Conservation (phyloP, 1,140 invertebrate genomes). For the Temnothorax longispinosus region DNA sequence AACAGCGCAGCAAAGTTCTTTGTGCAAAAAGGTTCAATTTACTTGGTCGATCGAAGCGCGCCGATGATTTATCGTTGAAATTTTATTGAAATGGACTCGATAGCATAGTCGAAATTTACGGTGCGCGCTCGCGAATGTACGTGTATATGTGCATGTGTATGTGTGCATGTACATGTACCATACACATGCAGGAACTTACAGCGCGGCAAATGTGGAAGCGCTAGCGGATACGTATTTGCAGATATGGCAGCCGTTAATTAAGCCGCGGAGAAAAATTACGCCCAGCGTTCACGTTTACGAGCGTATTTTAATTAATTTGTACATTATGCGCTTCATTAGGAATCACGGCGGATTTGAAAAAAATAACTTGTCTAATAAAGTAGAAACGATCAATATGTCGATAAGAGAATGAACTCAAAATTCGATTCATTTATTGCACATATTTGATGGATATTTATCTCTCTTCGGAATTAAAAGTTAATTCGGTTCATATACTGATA, state of each 20-base stretch:
- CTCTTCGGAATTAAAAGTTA: neutral
- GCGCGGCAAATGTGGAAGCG: neutral
- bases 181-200: neutral
- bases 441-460: neutral
- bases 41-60: slow-evolving; percentile 39
- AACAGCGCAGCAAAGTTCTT: slow-evolving; percentile 45
- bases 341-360: slow-evolving; percentile 7
- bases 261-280: slow-evolving; percentile 44
- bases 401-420: neutral
- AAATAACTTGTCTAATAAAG: neutral
- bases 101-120: slow-evolving; percentile 51
- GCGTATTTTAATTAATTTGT: slow-evolving; percentile 29
- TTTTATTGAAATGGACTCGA: slow-evolving; percentile 59
- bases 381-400: neutral
- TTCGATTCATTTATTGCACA: neutral
- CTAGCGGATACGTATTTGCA: slow-evolving; percentile 18
- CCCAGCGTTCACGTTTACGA: neutral
- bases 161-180: neutral
- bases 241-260: slow-evolving; percentile 43
- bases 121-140: slow-evolving; percentile 14
- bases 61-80: slow-evolving; percentile 55
- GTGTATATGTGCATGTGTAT: neutral
- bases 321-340: neutral
- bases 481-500: neutral
- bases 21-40: slow-evolving; percentile 54